These are phyloP conservation scores for Mercenaria mercenaria DNA, from an alignment of 1,140 invertebrate genomes.

Conservation along the genomic window DNA sequence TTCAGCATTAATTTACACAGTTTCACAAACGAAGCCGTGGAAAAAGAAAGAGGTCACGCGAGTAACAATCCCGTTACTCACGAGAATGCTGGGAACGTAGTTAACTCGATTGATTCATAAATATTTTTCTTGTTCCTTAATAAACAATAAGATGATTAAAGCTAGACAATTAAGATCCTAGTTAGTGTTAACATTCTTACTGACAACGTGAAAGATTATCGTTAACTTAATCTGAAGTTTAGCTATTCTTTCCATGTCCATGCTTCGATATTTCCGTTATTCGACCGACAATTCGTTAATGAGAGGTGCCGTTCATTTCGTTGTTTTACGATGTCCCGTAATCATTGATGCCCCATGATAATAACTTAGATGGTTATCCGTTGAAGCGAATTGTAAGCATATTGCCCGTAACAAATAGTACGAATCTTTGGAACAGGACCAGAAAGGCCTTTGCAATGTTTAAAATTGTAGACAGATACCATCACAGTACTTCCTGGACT, in stretches of 20 bases:
- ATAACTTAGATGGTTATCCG: background rate
- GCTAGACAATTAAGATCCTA: slow-evolving; percentile 16
- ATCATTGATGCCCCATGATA: slow-evolving; percentile 9
- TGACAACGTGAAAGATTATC: slow-evolving; percentile 4
- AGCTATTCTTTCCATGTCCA: background rate
- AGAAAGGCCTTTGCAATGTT: slow-evolving; percentile 24
- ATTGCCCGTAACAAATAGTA: slow-evolving; percentile 29
- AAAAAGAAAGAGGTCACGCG: background rate
- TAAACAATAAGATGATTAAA: slow-evolving; percentile 6
- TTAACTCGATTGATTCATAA: slow-evolving; percentile 21
- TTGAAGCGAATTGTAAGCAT: slow-evolving; percentile 8
- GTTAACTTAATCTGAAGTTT: background rate
- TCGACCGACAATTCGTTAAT: slow-evolving; percentile 23
- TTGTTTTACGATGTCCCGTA: slow-evolving; percentile 18
- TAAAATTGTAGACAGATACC: slow-evolving; percentile 27
- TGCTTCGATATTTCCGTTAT: slow-evolving; percentile 5
- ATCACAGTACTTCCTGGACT: slow-evolving; percentile 14
- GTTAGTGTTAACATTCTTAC: slow-evolving; percentile 29
- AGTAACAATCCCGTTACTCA: background rate
- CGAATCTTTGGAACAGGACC: background rate
- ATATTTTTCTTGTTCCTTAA: background rate
- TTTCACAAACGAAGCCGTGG: background rate
- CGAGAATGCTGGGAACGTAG: background rate
- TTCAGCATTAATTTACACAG: background rate
- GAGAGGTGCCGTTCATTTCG: slow-evolving; percentile 25